Base-by-base conservation (phyloP, 1,140 invertebrate species). In the Melipona quadrifasciata region DNA sequence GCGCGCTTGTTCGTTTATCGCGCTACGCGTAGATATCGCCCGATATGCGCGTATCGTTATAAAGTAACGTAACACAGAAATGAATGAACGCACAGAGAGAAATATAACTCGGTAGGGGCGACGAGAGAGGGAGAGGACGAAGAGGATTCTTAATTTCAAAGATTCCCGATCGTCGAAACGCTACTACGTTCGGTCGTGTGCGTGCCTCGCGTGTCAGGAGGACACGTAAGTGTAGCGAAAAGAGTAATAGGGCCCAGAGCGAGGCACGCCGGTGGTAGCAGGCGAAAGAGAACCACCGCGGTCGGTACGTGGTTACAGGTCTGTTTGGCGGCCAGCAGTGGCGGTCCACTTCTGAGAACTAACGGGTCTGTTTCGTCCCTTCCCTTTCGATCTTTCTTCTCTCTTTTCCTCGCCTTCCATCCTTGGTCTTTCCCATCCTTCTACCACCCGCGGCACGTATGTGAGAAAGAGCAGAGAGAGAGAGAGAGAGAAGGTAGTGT, bases 331-430 rank as follows among this genome's bases (percentile, higher is more conserved):
- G 88, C 87, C 86, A 90, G 86, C 86, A 86, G 89, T 89, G 91
- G 90, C 92, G 91, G 90, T 92, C 91, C 90, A 91, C 90, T 94
- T 94, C 94, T 93, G 91, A 94, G 93, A 94, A 94, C 89, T 94
- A 94, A 94, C 93, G 94, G 94, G 93, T 93, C 92, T 92, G 90
- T 90, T 93, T 91, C 91, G 90, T 92, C 90, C 91, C 91, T 64
- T 51, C 53, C 39, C 58, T 65, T n/a, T 39, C 16, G 68, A 16
- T 24, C 61, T 11, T 47, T 34, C 58, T 10, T 19, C 65, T 11
- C 55, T 55, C 76, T 39, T 17, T 61, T 51, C 71, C n/a, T 39
- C 57, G 24, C 67, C 70, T 8, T 64, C 4, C 70, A 31, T 34
- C 55, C 68, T 21, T 10, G 4, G 21, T 27, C 51, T 21, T 31